Evolutionary conservation across 2,888 invertebrate species (phyloP), one percentile per base, ranked within the genome.

Genomic region (Ypsolopha sequella): DNA sequence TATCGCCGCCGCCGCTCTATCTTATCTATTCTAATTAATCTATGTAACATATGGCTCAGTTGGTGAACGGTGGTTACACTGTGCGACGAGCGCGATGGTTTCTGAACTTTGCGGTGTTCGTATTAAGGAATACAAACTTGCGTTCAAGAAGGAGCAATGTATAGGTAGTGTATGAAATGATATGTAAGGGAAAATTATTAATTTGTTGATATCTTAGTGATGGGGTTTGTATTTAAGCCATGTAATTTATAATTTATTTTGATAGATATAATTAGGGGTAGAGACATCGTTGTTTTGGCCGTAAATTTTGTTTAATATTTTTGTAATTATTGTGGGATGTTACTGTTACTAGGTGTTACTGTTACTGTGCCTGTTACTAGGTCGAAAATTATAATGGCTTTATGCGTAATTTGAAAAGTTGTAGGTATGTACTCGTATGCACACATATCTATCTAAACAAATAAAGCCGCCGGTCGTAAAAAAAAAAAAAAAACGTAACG

Each of bases 21-120:
- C 36, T 47, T 47, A 47, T 47, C 47, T 47, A 47, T 36, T 11
- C 36, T 47, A 47, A 47, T 47, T 47, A 47, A 47, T 47, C 47
- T 47, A 36, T 36, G 38, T 13, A 35, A 47, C 47, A 36, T 35
- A 47, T 9, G 14, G 11, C 24, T 24, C 24, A 4, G 24, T 24
- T 24, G 4, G 24, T 24, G 24, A 24, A 24, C 24, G 24, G 24
- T 24, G 24, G 24, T 24, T 24, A 24, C 24, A 24, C 24, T 24
- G 24, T 24, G 24, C 24, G 24, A 4, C 24, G 24, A 24, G 24
- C 24, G 24, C 24, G 24, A 24, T 7, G n/a, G 10, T 39, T 7
- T 39, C 6, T 39, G 11, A 39, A 9, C 39, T 11, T 39, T 39
- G 39, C 39, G 39, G 9, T 2, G 39, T 39, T 39, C 3, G 6